These are phyloP conservation scores for Rugalucina vietnamica DNA, from an alignment of 2,888 invertebrate species.

Conservation along the genomic window DNA sequence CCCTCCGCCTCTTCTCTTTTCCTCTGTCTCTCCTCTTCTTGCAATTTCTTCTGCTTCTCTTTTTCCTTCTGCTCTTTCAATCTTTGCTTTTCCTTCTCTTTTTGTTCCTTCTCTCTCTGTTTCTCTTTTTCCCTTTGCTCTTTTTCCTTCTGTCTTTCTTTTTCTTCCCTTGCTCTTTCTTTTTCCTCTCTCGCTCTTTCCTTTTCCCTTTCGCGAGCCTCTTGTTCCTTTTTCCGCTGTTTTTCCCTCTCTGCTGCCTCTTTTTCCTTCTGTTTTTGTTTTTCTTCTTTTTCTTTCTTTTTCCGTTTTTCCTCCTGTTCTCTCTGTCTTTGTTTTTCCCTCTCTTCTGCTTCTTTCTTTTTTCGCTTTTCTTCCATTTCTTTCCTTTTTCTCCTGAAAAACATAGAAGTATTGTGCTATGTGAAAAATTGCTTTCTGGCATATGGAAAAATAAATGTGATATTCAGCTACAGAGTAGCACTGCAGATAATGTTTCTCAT, in stretches of 20 bases:
- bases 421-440: too few species aligned
- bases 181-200: slow-evolving; percentile 46
- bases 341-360: slow-evolving; percentile 53
- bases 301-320: slow-evolving; percentile 38
- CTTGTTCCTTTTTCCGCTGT: slow-evolving; percentile 50
- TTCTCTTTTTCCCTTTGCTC: slow-evolving; percentile 2
- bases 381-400: slow-evolving; percentile 48
- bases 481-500: too few species aligned
- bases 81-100: slow-evolving; percentile 28
- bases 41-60: slow-evolving; percentile 18
- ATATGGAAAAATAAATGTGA: too few species aligned
- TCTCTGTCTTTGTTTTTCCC: slow-evolving; percentile 52
- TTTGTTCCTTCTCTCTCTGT: slow-evolving; percentile 18
- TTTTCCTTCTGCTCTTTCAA: slow-evolving; percentile 24
- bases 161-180: slow-evolving; percentile 25
- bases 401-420: too few species aligned
- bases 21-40: slow-evolving; percentile 27
- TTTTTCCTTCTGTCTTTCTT: slow-evolving; percentile 16
- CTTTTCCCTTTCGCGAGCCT: slow-evolving; percentile 27
- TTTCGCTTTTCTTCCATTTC: slow-evolving; percentile 48
- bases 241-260: slow-evolving; percentile 49
- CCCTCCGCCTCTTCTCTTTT: slow-evolving; percentile 8
- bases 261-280: slow-evolving; percentile 50
- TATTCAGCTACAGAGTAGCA: too few species aligned
- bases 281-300: slow-evolving; percentile 39